Base-by-base conservation (phyloP, 2,797 vertebrate genomes). In the Macrochelys suwanniensis region DNA sequence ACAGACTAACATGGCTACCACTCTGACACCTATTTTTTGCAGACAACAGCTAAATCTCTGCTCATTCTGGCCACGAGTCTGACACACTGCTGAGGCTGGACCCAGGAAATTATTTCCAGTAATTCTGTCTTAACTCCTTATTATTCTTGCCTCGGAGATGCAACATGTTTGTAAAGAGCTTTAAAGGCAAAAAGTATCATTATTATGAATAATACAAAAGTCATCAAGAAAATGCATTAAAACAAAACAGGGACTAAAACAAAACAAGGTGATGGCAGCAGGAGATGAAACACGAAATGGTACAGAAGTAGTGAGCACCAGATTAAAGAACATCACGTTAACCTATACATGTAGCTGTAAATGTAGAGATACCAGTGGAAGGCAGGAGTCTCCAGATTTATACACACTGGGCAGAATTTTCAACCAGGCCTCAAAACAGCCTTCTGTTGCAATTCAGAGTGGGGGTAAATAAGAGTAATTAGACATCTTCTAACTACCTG, bases 121-220 rank as follows among this genome's bases (percentile, higher is more conserved):
- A 90, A 89, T 90, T 61, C 88, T 92, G 47, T 91, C 84, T 89
- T 90, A 92, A 90, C 71, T 88, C 59, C 59, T 59, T 83, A 87
- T 78, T 96, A 92, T 96, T 96, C 95, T 96, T 89, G 78, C 89
- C 92, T 96, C 59, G 10, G 5, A 93, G 90, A 89, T 87, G 89
- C 83, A 93, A 86, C 74, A 94, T 89, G 94, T 88, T 94, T 83
- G 83, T 53, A 49, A 96, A 94, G 92, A 94, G 87, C 90, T 96
- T 95, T 96, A 87, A 94, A 91, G 89, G 78, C 89, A 89, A 94
- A 95, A 83, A 94, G 54, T 42, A 84, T 49, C 33, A 93, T 85
- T 95, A 90, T 85, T 92, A 94, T 95, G 92, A 96, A 97, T 95
- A 97, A 96, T 93, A 93, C 94, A 97, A 88, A 96, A 92, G 94